phyloP scores from a whole-genome alignment of 2,113 vertebrate genomes.

The Pithys albifrons region DNA sequence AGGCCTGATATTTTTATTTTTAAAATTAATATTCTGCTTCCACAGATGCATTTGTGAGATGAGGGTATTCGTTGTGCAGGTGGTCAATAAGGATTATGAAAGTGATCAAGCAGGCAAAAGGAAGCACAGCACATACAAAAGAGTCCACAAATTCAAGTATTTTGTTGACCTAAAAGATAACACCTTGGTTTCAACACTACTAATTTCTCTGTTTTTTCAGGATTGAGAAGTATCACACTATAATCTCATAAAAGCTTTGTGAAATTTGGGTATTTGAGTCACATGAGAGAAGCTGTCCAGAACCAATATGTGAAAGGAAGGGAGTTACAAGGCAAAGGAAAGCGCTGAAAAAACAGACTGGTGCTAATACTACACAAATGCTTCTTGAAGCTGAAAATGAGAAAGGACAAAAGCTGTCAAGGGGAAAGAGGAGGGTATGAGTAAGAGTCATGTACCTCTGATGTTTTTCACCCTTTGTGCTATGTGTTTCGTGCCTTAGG shows the following conservation, averaged over 20 bases:
- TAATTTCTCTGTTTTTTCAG: conserved; percentile 44
- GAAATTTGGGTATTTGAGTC: background rate
- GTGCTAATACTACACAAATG: background rate
- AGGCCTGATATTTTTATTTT: background rate
- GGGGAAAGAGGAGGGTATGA: conserved; percentile 20
- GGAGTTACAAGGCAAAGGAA: conserved; percentile 26
- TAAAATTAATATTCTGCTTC: background rate
- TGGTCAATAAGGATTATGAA: background rate
- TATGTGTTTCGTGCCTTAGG: conserved; percentile 15
- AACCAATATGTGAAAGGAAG: conserved; percentile 33
- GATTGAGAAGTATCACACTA: background rate
- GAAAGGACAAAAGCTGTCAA: conserved; percentile 24
- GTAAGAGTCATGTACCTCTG: conserved; percentile 43
- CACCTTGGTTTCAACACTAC: background rate
- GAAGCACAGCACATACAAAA: background rate
- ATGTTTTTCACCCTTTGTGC: conserved; percentile 26
- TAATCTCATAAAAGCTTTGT: background rate
- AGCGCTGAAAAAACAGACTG: conserved; percentile 38
- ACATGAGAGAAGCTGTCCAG: conserved; percentile 45
- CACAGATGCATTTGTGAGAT: background rate
- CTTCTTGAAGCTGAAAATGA: conserved; percentile 41
- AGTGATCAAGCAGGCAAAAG: background rate
- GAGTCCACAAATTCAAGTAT: background rate
- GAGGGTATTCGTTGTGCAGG: background rate
- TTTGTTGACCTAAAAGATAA: background rate